These are phyloP conservation scores for Scylla paramamosain DNA, from an alignment of 1,140 invertebrate species.

Conservation along the genomic window DNA sequence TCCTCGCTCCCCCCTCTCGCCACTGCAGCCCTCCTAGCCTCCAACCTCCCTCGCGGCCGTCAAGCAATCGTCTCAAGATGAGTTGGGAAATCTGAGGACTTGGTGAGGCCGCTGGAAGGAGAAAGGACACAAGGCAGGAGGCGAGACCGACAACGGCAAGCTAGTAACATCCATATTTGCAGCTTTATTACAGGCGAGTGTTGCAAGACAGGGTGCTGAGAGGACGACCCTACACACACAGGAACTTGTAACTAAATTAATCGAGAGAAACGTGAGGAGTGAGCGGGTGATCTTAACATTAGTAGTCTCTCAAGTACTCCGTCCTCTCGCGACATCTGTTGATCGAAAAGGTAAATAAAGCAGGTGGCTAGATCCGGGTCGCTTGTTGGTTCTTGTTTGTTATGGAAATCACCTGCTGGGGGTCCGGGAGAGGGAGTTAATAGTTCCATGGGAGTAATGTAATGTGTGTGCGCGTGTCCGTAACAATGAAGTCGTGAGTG, in stretches of 20 bases:
- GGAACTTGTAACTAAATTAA: not conserved
- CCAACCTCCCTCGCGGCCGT: too few species aligned
- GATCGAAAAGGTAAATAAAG: not conserved
- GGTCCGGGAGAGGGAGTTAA: not conserved
- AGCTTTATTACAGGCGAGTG: not conserved
- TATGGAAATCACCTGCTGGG: not conserved
- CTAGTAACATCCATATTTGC: not conserved
- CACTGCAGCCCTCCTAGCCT: too few species aligned
- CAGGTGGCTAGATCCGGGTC: not conserved
- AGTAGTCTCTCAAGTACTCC: not conserved
- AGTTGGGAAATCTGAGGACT: too few species aligned
- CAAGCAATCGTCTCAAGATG: too few species aligned
- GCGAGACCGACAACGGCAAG: not conserved
- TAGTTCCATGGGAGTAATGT: too few species aligned
- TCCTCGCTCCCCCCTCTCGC: too few species aligned
- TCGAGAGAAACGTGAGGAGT: not conserved
- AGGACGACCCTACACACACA: not conserved
- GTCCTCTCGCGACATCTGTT: not conserved
- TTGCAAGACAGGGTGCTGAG: not conserved
- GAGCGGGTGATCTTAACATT: not conserved
- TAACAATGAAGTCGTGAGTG: not conserved
- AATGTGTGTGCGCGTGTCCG: not conserved
- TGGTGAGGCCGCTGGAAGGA: not conserved
- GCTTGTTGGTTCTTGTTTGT: not conserved
- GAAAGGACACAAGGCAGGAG: not conserved